Conservation (phyloP, 2,113 vertebrate genomes). For the Thunnus thynnus region DNA sequence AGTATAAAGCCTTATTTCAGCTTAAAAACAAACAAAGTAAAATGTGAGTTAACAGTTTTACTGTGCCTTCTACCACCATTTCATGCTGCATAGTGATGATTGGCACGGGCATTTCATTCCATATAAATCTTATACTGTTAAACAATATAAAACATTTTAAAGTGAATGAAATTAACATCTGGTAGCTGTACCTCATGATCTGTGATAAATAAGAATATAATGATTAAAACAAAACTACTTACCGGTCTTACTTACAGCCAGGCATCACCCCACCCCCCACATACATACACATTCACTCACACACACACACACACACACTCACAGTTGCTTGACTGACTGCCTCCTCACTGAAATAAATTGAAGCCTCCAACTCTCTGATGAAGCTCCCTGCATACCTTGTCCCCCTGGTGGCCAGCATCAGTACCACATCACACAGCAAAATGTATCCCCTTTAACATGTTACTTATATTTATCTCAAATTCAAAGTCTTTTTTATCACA, state of each 20-base stretch:
- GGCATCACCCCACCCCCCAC: too few species aligned
- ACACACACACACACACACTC: slow-evolving; percentile 7
- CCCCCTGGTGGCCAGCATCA: slow-evolving; percentile 74
- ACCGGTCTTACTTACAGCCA: neutral
- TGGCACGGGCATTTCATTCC: neutral
- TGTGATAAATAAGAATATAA: neutral
- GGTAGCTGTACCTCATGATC: neutral
- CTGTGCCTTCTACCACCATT: neutral
- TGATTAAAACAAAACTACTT: neutral
- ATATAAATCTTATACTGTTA: neutral
- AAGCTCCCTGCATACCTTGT: slow-evolving; percentile 26
- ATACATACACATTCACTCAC: neutral
- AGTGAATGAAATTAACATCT: too few species aligned
- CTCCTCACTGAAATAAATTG: slow-evolving; percentile 4
- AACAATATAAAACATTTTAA: neutral
- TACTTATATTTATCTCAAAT: neutral
- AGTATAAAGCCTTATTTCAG: too few species aligned
- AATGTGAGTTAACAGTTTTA: too few species aligned
- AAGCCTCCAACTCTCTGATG: slow-evolving; percentile 19
- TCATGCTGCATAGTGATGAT: neutral
- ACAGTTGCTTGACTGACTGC: neutral
- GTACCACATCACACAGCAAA: slow-evolving; percentile 33
- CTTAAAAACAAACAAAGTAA: too few species aligned
- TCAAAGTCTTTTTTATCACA: neutral
- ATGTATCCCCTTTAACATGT: neutral